Conservation (phyloP, 2,113 vertebrate species). For the Himantopus leucocephalus region DNA sequence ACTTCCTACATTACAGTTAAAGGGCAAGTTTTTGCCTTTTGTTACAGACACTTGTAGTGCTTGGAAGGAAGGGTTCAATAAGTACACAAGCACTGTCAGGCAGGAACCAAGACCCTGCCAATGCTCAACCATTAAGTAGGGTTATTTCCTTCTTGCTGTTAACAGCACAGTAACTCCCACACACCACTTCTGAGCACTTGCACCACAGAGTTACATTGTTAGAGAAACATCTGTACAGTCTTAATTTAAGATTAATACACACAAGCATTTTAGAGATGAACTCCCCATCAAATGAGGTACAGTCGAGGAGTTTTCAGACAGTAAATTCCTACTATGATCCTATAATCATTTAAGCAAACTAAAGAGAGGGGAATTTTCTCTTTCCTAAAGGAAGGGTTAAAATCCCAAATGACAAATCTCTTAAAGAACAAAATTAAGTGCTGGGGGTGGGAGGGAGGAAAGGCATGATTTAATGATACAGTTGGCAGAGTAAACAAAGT, state of each 20-base stretch:
- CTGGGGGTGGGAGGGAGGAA: background rate
- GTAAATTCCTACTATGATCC: background rate
- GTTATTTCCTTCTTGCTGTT: background rate
- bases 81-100: background rate
- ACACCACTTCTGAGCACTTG: background rate
- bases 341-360: conserved; percentile 13
- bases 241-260: background rate
- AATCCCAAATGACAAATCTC: conserved; percentile 7
- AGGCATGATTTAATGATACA: conserved; percentile 29
- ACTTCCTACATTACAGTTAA: background rate
- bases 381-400: conserved; percentile 23
- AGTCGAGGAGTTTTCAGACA: background rate
- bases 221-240: background rate
- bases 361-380: background rate
- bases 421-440: conserved; percentile 8
- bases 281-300: background rate
- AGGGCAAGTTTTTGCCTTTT: background rate
- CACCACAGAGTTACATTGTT: background rate
- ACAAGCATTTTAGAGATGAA: background rate
- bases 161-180: background rate
- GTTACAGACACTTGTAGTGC: background rate
- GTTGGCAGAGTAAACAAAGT: conserved; percentile 32
- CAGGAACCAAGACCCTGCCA: background rate
- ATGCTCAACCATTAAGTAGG: background rate
- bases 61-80: background rate